Evolutionary conservation across 2,888 invertebrate species (phyloP), one percentile per base, ranked within the genome.

Genomic region (Caenorhabditis sp.): DNA sequence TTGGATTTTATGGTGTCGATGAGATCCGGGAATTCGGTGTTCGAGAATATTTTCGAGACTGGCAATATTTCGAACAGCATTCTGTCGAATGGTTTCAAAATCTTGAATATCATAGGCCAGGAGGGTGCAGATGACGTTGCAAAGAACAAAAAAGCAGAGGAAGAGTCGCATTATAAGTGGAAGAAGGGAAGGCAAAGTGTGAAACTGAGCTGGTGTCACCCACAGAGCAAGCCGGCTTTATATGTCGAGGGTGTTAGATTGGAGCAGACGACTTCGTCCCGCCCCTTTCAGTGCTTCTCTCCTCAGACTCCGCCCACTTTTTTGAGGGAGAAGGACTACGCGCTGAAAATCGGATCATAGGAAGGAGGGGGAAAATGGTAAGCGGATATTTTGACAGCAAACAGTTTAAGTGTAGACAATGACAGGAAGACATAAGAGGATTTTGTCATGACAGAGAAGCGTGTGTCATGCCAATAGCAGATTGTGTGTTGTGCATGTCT

Each of bases 171-270:
- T 72, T 51, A 49, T 72, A 22, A 26, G 54, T 24, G 14, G 35
- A 49, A 26, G 14, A 16, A 16, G 49, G 24, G 31, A 16, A 51
- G 22, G 19, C n/a, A 72, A n/a, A 44, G 35, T 24, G 72, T 66
- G 76, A 38, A 49, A 59, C 56, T 76, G 75, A 66, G 59, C 35
- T 64, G 76, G 69, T 77, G 69, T 77, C 76, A 68, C 58, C 58
- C 58, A 24, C 74, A 74, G 74, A 61, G 61, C 61, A 61, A 31
- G 73, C 51, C 68, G 66, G 68, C 79, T 79, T 79, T 79, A 79
- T 79, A 79, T 79, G 79, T 79, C 70, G 59, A 44, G 51, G 56
- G 79, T 79, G 79, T 56, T 64, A 79, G 79, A 79, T 70, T 79
- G 31, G 63, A 54, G 68, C 59, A 66, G 54, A 77, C 69, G 47